Conservation (phyloP, 2,888 invertebrate species). For the Allacma fusca region DNA sequence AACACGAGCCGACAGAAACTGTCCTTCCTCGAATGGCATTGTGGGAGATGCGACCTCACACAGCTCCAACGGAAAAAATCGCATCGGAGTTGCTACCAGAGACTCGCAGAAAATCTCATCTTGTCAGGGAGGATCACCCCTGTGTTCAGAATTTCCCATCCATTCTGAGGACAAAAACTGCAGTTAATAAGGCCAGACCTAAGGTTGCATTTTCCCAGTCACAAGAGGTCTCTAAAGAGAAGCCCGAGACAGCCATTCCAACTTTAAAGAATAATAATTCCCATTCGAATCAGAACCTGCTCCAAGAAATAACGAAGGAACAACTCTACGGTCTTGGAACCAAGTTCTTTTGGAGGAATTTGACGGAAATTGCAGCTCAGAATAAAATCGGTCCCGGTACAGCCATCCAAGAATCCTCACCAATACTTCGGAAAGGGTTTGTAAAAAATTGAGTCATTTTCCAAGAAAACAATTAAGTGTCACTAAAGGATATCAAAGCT, state of each 20-base stretch:
- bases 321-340: not conserved
- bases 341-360: conserved; percentile 1
- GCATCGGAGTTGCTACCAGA: not conserved
- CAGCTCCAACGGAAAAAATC: conserved; percentile 6
- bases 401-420: not conserved
- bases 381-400: not conserved
- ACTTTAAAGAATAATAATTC: not conserved
- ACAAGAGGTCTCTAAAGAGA: not conserved
- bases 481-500: too few relatives aligned
- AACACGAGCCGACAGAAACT: not conserved
- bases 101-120: not conserved
- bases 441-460: too few relatives aligned
- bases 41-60: conserved; percentile 31
- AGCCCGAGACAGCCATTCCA: not conserved
- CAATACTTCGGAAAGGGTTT: conserved; percentile 6
- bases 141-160: not conserved
- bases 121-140: not conserved
- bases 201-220: not conserved
- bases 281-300: not conserved
- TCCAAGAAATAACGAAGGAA: not conserved
- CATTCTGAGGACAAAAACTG: conserved; percentile 24
- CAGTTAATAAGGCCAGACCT: conserved; percentile 7
- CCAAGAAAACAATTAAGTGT: too few relatives aligned
- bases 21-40: conserved; percentile 23
- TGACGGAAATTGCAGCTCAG: not conserved